Conservation (phyloP, 2,888 invertebrate species). For the Caenorhabditis panamensis region DNA sequence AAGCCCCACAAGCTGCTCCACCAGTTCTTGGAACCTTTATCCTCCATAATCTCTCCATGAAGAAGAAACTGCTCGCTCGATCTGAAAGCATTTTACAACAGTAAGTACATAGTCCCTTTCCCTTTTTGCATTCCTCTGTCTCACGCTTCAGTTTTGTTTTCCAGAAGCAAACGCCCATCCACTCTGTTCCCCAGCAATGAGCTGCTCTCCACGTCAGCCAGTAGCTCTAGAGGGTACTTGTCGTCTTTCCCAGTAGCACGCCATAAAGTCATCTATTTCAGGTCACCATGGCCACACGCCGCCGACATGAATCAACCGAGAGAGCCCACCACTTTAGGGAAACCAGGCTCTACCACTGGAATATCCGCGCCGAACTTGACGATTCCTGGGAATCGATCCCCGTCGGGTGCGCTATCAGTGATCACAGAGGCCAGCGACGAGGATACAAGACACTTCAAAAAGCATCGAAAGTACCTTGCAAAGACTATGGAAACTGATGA, state of each 20-base stretch:
- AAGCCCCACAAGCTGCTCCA: constrained; percentile 58
- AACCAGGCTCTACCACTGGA: constrained; percentile 7
- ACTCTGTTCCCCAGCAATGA: constrained; percentile 60
- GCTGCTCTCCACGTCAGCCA: constrained; percentile 50
- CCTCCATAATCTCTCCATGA: constrained; percentile 58
- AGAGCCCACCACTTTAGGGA: constrained; percentile 31
- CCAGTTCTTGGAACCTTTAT: constrained; percentile 69
- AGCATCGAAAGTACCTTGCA: constrained; percentile 39
- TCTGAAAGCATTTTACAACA: constrained; percentile 58
- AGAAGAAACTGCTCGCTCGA: constrained; percentile 52
- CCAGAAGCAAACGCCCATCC: constrained; percentile 50
- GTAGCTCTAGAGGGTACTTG: constrained; percentile 49
- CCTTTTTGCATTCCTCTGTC: too few relatives aligned
- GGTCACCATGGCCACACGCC: constrained; percentile 58
- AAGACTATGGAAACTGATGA: constrained; percentile 35
- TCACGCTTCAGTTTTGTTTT: too few relatives aligned
- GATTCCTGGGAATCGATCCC: constrained; percentile 31
- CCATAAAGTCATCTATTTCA: background rate
- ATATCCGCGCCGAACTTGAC: constrained; percentile 46
- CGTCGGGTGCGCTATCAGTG: constrained; percentile 66
- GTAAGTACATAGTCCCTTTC: constrained; percentile 1
- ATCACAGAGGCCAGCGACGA: constrained; percentile 74
- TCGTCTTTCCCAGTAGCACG: background rate
- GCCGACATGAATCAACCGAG: constrained; percentile 49
- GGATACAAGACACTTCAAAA: constrained; percentile 62